Evolutionary conservation across 2,113 vertebrate genomes (phyloP), one percentile per base, ranked within the genome.

Genomic region (Trichomycterus rosablanca): DNA sequence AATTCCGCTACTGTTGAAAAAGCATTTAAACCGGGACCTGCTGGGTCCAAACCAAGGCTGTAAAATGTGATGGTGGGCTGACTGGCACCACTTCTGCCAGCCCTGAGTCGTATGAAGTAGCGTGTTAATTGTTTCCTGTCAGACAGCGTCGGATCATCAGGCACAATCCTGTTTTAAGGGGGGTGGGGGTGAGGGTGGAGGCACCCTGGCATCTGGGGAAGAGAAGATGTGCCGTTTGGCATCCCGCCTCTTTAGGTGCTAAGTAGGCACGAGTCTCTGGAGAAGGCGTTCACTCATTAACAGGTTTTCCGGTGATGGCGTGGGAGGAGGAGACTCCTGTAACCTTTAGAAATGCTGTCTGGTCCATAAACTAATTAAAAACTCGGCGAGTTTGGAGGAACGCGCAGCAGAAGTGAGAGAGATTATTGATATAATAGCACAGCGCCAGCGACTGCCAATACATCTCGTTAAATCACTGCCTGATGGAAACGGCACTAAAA

Each of bases 321-420:
- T 14, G 7, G 18, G 39, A 49, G 19, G 20, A 58, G 53, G 16
- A 37, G 76, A 81, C 80, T 80, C 80, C 78, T 74, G 55, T 66
- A 40, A 76, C 75, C 78, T 81, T 82, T 85, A 85, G 84, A 84
- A 88, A 89, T 81, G 83, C 76, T 82, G 86, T 80, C 81, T 67
- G 67, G 71, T 86, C 86, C 84, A 88, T 88, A 88, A 87, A 83
- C 81, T 87, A 88, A 89, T 89, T 87, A 88, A 75, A 73, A 76
- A 75, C 84, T 85, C 84, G 81, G 83, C 76, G 70, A 58, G 73
- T 65, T 76, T 66, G 72, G 71, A 63, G 74, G 55, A 77, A 71
- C n/a, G n/a, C n/a, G 64, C 56, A 20, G 22, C 6, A 43, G 57
- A 12, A 40, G 15, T 5, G 5, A 40, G 20, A 62, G 43, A 59